phyloP scores from a whole-genome alignment of 2,888 invertebrate species.

The Calameuta pallipes region DNA sequence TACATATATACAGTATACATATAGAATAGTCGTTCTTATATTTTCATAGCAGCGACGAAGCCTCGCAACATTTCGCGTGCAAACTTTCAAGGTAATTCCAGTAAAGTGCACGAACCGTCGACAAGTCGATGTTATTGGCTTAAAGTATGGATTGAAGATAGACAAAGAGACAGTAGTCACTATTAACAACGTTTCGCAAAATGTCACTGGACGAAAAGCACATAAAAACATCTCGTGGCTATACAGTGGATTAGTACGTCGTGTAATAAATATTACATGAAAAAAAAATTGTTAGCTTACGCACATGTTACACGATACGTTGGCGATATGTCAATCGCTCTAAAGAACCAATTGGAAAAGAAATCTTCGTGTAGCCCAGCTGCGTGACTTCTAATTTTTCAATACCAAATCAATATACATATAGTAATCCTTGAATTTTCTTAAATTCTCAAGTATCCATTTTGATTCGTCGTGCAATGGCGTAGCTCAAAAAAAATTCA shows the following conservation, averaged over 20 bases:
- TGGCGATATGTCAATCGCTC: not conserved
- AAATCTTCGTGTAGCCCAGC: not conserved
- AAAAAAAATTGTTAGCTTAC: not conserved
- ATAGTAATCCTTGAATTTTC: not conserved
- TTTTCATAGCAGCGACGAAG: not conserved
- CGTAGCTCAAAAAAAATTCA: constrained; percentile 9
- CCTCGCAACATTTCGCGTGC: not conserved
- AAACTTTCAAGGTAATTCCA: not conserved
- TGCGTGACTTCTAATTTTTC: not conserved
- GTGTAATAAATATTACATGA: not conserved
- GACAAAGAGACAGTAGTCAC: not conserved
- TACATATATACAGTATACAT: not conserved
- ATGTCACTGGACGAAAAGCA: not conserved
- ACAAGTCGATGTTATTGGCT: not conserved
- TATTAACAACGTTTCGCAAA: not conserved
- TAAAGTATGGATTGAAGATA: not conserved
- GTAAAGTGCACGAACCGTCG: not conserved
- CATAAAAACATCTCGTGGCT: not conserved
- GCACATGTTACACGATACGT: not conserved
- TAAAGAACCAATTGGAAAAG: not conserved
- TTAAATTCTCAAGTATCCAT: not conserved
- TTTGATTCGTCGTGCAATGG: not conserved
- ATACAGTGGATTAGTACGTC: not conserved
- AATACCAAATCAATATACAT: not conserved
- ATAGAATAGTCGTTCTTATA: not conserved